A percentile compares a stretch with the other conserved stretches of the same genome.
Evolutionary conservation across 2,797 vertebrate species (phyloP).

Genomic region (Tapera naevia): DNA sequence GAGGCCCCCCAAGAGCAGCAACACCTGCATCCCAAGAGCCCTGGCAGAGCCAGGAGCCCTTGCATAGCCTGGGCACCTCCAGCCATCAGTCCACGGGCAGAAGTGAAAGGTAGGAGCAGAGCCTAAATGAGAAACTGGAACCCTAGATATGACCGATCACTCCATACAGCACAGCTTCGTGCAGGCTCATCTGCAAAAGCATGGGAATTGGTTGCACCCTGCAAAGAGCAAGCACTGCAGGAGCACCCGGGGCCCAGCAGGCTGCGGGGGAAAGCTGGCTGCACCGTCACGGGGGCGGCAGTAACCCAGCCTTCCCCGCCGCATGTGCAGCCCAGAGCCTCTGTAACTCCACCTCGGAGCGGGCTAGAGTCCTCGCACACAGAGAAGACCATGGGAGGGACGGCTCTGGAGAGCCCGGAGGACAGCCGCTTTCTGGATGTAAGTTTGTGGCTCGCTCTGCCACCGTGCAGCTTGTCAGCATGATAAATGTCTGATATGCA

Average conservation of each 20-base stretch:
- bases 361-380: not conserved
- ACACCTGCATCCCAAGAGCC: accelerated
- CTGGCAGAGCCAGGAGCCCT: accelerated
- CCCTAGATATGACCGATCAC: accelerated
- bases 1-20: not conserved
- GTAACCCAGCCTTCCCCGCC: slow-evolving; percentile 20
- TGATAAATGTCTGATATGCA: accelerated
- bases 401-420: slow-evolving; percentile 57
- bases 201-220: not conserved
- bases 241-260: not conserved
- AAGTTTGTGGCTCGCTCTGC: slow-evolving; percentile 48
- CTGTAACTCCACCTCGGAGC: slow-evolving; percentile 66
- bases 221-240: not conserved
- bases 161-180: accelerated
- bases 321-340: slow-evolving; percentile 51
- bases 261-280: not conserved
- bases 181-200: not conserved
- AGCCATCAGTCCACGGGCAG: accelerated
- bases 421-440: slow-evolving; percentile 72
- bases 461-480: not conserved
- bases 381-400: slow-evolving; percentile 69
- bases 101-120: accelerated
- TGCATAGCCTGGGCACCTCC: too few species aligned
- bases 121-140: accelerated
- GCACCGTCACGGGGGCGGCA: not conserved